A percentile compares a stretch with the other conserved stretches of the same genome.
Evolutionary conservation across 1,140 invertebrate genomes (phyloP).

Genomic region (Brachystomella parvula): DNA sequence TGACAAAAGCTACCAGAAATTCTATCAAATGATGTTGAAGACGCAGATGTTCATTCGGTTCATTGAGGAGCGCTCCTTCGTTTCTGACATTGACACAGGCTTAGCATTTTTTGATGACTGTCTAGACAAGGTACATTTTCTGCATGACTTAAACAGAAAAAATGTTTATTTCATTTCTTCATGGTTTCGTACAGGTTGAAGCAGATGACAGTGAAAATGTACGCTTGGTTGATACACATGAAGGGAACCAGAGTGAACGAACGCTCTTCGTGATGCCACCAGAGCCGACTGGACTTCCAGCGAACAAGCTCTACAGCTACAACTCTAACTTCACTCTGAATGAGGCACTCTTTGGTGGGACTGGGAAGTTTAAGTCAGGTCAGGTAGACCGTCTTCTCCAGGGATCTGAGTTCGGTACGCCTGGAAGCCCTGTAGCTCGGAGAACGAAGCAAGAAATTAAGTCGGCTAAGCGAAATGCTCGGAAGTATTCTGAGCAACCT

Average conservation of each 20-base stretch:
- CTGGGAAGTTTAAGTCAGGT: slow-evolving; percentile 18
- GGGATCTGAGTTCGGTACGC: slow-evolving; percentile 48
- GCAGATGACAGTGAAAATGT: slow-evolving; percentile 49
- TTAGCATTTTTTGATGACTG: slow-evolving; percentile 98
- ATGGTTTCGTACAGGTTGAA: slow-evolving; percentile 43
- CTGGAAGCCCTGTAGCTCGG: slow-evolving; percentile 80
- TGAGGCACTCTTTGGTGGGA: slow-evolving; percentile 41
- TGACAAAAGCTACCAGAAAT: slow-evolving; percentile 80
- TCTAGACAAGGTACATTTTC: slow-evolving; percentile 59
- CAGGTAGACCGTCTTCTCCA: slow-evolving; percentile 27
- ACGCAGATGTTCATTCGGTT: slow-evolving; percentile 98
- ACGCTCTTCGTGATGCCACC: slow-evolving; percentile 96
- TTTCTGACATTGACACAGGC: slow-evolving; percentile 86
- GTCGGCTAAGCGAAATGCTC: slow-evolving; percentile 77
- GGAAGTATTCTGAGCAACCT: slow-evolving; percentile 59
- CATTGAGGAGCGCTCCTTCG: slow-evolving; percentile 97
- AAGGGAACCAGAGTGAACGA: slow-evolving; percentile 67
- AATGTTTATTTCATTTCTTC: neutral
- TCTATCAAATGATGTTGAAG: slow-evolving; percentile 77
- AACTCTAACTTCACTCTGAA: slow-evolving; percentile 38
- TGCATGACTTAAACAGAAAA: slow-evolving; percentile 32
- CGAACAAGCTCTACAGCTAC: slow-evolving; percentile 42
- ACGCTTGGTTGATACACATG: slow-evolving; percentile 65
- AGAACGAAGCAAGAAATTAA: slow-evolving; percentile 92
- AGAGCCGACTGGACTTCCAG: slow-evolving; percentile 53